Evolutionary conservation across 2,797 vertebrate species (phyloP), one percentile per base, ranked within the genome.

Genomic region (Nyctalus aviator): DNA sequence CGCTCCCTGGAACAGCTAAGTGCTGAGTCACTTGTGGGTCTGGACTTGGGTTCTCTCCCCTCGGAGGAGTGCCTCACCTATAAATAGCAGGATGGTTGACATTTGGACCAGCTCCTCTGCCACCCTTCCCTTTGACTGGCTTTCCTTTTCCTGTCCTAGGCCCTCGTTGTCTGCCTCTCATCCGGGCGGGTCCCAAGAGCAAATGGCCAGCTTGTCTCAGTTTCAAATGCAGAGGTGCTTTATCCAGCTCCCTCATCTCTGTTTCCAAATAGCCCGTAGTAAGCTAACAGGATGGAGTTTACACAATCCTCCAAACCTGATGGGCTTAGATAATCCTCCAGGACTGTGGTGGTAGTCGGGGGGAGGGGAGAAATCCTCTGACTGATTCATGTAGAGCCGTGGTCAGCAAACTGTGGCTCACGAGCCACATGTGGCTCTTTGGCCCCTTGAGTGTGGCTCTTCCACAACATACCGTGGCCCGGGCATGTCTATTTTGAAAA

Each of bases 231-330:
- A 89, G 79, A 90, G 41, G 30, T 30, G 17, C 37, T 85, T 62
- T 48, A 46, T 85, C 66, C 50, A 27, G 37, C 46, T 20, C 50
- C 27, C 14, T 75, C 35, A 41, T 69, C 66, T 68, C 48, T 75
- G 25, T 92, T 94, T 89, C 76, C 59, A 81, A 59, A 85, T 9
- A 69, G n/a, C n/a, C 75, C 64, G 20, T 46, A 59, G 64, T 82
- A 53, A 71, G 53, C 21, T 72, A 55, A 72, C 69, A 57, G 75
- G 72, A 75, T 27, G 27, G 35, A 50, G 32, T 53, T 89, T 55
- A 44, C n/a, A 82, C 75, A n/a, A 77, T 62, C 53, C 27, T 30
- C 8, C 35, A 57, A 76, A 27, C 44, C 62, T 50, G 21, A 69
- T 32, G 55, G 75, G 53, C 59, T 79, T 25, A 69, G n/a, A 44